These are phyloP conservation scores for Delia radicum DNA, from an alignment of 1,140 invertebrate genomes.

Conservation along the genomic window DNA sequence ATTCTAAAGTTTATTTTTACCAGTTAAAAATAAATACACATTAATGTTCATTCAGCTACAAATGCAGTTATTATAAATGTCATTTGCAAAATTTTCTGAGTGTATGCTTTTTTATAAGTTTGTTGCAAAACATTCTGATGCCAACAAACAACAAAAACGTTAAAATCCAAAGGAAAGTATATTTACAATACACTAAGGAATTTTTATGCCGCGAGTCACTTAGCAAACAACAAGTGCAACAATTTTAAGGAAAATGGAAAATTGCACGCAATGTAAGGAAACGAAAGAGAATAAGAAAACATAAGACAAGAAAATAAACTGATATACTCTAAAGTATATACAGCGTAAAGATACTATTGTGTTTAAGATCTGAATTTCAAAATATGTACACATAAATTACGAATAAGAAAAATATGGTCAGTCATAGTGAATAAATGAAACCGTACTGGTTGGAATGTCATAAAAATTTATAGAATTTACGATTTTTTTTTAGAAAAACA, in stretches of 20 bases:
- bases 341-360: neutral
- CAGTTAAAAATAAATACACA: too few relatives aligned
- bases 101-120: too few relatives aligned
- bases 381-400: neutral
- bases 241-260: neutral
- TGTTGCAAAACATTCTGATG: neutral
- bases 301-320: neutral
- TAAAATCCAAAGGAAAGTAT: neutral
- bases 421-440: too few relatives aligned
- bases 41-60: neutral
- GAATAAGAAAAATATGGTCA: too few relatives aligned
- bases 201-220: conserved; percentile 20
- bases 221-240: neutral
- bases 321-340: neutral
- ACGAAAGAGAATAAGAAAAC: neutral
- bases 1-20: neutral
- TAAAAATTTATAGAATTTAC: too few relatives aligned
- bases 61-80: too few relatives aligned
- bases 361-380: neutral
- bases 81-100: too few relatives aligned
- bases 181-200: conserved; percentile 20
- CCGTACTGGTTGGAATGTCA: too few relatives aligned
- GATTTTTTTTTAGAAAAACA: too few relatives aligned
- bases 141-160: neutral
- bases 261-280: neutral